Base-by-base conservation (phyloP, 1,140 invertebrate species). In the Halesus radiatus region DNA sequence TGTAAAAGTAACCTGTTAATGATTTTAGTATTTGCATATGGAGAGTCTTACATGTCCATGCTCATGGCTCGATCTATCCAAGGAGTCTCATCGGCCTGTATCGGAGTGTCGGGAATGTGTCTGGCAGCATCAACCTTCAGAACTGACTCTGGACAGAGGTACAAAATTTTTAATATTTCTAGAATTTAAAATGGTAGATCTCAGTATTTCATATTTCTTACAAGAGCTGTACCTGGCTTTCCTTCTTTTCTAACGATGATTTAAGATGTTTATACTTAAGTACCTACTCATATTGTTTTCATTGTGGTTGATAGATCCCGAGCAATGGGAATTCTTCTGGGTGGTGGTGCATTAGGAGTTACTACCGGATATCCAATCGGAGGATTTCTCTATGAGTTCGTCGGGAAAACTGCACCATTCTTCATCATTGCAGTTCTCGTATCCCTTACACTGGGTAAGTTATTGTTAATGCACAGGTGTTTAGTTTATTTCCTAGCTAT, bases 81-180 rank as follows among this genome's bases (percentile, higher is more conserved):
- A 89, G 97, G 97, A 1, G 88, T 97, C 58, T 95, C 95, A 13
- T 97, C 96, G 8, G 93, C 96, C 0, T 96, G 94, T 78, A 93
- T 96, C 75, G 92, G 92, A 16, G 93, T 96, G 3, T 92, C 94
- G 78, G 94, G 95, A 87, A 93, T 93, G 92, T 92, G 90, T 82
- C 85, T 93, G 66, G 90, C 93, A 72, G 92, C 92, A 4, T 84
- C 88, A 80, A 90, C 83, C 90, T 92, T 87, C 87, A 90, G 26
- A 86, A 92, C 93, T 5, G 53, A 76, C 74, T 52, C 50, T 8
- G 74, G 54, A 29, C 53, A 60, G 18, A 74, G 72, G 52, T 66
- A 66, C 23, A 13, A 45, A 13, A 45, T 45, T 45, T 13, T 7
- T 45, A 1, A 45, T 10, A 13, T 1, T 29, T 3, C 2, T 29